A percentile compares a stretch with the other conserved stretches of the same genome.
Evolutionary conservation across 2,888 invertebrate genomes (phyloP).

Genomic region (Microchrysa polita): DNA sequence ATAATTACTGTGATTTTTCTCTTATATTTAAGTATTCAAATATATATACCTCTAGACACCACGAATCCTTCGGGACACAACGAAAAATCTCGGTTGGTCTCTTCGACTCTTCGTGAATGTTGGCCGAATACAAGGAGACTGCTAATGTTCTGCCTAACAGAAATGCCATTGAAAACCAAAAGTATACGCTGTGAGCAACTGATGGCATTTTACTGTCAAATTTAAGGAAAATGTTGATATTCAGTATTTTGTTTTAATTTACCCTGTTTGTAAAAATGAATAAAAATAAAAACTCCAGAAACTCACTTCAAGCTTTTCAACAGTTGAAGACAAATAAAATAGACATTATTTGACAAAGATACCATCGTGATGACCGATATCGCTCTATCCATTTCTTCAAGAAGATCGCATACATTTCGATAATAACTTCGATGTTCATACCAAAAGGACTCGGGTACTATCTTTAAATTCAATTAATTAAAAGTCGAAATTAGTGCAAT

Average conservation of each 20-base stretch:
- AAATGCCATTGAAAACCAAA: constrained; percentile 69
- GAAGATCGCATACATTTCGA: constrained; percentile 65
- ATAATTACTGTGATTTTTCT: too few relatives aligned
- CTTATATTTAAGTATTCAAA: too few relatives aligned
- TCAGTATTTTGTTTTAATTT: not conserved
- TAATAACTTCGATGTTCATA: constrained; percentile 67
- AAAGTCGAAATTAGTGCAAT: too few relatives aligned
- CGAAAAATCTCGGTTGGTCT: constrained; percentile 62
- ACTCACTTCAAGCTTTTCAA: constrained; percentile 66
- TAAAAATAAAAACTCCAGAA: not conserved
- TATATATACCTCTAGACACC: constrained; percentile 61
- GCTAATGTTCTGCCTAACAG: constrained; percentile 67
- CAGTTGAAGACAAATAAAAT: constrained; percentile 70
- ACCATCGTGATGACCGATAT: constrained; percentile 67
- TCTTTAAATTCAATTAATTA: constrained; percentile 37
- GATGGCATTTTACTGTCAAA: constrained; percentile 60
- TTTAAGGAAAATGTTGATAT: not conserved
- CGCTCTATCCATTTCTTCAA: constrained; percentile 65
- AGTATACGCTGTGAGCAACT: constrained; percentile 65
- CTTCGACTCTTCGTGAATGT: constrained; percentile 68
- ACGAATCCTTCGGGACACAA: constrained; percentile 65
- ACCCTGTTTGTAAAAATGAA: too few relatives aligned
- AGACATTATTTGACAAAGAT: constrained; percentile 69
- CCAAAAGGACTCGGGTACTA: constrained; percentile 64
- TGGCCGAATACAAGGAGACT: constrained; percentile 68